Conservation (phyloP, 2,888 invertebrate species). For the Cyclophora punctaria region DNA sequence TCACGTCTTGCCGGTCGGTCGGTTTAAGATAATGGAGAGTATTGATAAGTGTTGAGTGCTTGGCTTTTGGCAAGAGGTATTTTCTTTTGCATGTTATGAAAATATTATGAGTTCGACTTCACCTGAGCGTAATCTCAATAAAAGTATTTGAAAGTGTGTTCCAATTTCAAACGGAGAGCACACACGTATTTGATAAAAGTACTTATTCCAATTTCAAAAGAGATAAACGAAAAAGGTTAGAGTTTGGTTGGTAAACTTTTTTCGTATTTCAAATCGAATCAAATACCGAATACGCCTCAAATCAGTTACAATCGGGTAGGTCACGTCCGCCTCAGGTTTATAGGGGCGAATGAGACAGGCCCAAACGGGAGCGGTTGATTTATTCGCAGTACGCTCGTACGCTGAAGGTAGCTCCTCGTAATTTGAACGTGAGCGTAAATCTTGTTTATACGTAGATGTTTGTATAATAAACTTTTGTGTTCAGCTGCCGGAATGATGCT, state of each 20-base stretch:
- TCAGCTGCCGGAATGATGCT: no score
- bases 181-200: no score
- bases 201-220: no score
- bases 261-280: slow-evolving; percentile 5
- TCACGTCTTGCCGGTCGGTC: slow-evolving; percentile 16
- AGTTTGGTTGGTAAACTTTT: no score
- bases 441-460: slow-evolving; percentile 29
- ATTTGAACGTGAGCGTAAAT: slow-evolving; percentile 49
- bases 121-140: no score
- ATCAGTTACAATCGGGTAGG: slow-evolving; percentile 30
- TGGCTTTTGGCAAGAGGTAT: not conserved
- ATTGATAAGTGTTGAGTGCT: slow-evolving; percentile 22
- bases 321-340: slow-evolving; percentile 37
- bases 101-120: no score
- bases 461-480: no score
- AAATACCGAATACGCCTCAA: slow-evolving; percentile 23
- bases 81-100: no score
- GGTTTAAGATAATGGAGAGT: slow-evolving; percentile 24
- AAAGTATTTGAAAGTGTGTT: no score
- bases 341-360: slow-evolving; percentile 38
- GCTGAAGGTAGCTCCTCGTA: slow-evolving; percentile 41
- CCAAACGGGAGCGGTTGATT: slow-evolving; percentile 42
- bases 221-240: no score
- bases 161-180: no score
- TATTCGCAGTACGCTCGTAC: slow-evolving; percentile 42